phyloP scores from a whole-genome alignment of 53 echinoderm and acorn worm genomes.

The Mesocentrotus franciscanus region DNA sequence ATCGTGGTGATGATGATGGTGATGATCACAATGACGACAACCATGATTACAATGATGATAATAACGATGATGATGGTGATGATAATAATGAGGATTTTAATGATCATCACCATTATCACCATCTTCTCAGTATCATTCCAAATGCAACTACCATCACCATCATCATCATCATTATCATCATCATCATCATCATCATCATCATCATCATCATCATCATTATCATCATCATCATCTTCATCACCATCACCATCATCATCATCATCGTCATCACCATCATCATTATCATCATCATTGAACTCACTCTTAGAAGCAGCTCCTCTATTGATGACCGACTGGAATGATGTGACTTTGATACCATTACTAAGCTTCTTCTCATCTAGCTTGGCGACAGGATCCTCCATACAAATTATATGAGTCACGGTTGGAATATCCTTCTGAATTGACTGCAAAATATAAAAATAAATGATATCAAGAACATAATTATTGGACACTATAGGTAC shows the following conservation, averaged over 20 bases:
- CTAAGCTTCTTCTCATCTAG: conserved; percentile 53
- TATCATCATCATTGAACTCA: conserved; percentile 17
- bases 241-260: not conserved
- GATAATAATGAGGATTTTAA: too few relatives aligned
- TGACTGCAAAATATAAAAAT: conserved; percentile 63
- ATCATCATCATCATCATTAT: not conserved
- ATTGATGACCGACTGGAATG: conserved; percentile 78
- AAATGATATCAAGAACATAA: not conserved
- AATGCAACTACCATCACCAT: not conserved
- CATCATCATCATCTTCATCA: not conserved
- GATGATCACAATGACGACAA: too few relatives aligned
- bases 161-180: not conserved
- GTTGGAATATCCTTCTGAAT: conserved; percentile 82
- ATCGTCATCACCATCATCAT: not conserved
- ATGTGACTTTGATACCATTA: conserved; percentile 70
- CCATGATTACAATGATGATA: too few relatives aligned
- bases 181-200: not conserved
- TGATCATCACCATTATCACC: not conserved
- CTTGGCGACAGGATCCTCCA: conserved; percentile 79
- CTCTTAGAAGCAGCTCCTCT: conserved; percentile 73
- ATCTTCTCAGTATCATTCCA: not conserved
- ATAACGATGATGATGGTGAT: too few relatives aligned
- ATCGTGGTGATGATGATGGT: too few relatives aligned
- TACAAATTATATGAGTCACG: conserved; percentile 80
- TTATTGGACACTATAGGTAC: too few relatives aligned